Evolutionary conservation across 2,888 invertebrate species (phyloP), one percentile per base, ranked within the genome.

Genomic region (Amblyteles armatorius): DNA sequence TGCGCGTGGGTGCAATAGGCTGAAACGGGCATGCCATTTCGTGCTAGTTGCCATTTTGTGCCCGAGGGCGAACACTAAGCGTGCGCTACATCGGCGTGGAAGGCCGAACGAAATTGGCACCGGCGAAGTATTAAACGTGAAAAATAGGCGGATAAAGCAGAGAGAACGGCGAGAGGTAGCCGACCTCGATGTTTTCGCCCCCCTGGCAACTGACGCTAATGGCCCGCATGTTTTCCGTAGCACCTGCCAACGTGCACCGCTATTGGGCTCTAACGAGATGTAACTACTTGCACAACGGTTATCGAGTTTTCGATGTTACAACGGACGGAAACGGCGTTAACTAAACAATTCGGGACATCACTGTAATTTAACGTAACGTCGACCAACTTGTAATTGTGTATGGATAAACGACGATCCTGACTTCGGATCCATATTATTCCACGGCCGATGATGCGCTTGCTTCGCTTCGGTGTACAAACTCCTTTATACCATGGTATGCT

Each of bases 161-260:
- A 63, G 73, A 68, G 22, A 68, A 76, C 40, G 11, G 76, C 19
- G 22, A 22, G 26, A 79, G 79, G 29, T 76, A n/a, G 50, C 50
- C 69, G 76, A 69, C 82, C 71, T 76, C 76, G n/a, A 57, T 85
- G 65, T 76, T 22, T 6, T 22, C 22, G 55, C 74, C 33, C 36
- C 40, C 60, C 72, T 77, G 68, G 79, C 79, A 85, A 82, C 76
- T 29, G 72, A 79, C 79, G 36, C 9, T 72, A 72, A 76, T 57
- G 50, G 72, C 85, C 85, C 85, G 82, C 85, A 85, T 85, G 52
- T 52, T 68, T 72, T 7, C 13, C 68, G 74, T 57, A 82, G 65
- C 79, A 74, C 67, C 74, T 71, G 74, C 50, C 72, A 44, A 19
- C 74, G 48, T 48, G 63, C n/a, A 16, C 19, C 3, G 19, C 16